Base-by-base conservation (phyloP, 2,113 vertebrate genomes). In the Eulemur macaco region DNA sequence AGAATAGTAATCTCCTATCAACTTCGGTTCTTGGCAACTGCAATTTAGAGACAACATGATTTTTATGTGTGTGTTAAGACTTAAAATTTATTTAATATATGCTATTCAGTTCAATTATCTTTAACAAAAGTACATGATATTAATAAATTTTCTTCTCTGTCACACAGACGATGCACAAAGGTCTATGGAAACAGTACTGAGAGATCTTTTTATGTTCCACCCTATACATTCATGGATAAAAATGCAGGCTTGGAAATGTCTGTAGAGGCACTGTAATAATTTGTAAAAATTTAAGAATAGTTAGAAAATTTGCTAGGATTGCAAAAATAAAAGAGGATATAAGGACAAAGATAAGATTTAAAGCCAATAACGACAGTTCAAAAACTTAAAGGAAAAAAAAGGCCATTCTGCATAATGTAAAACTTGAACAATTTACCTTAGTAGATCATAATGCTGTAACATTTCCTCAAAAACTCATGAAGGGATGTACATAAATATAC, bases 341-440 rank as follows among this genome's bases (percentile, higher is more conserved):
- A 73, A 80, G 42, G 58, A 91, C 9, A 78, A 85, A 85, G 74
- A 52, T 85, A 80, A 91, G 63, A 86, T 86, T 91, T 86, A 37
- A 54, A 66, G 60, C 31, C 34, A 37, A n/a, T 37, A 73, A 45
- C 5, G 37, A 18, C 6, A 80, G 23, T 13, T 86, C 27, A 74
- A 85, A 85, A 85, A 66, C 7, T 69, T 10, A 56, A 56, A 56
- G 54, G 54, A 56, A 20, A 45, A 73, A 66, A 86, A 76, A 56
- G 15, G 39, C 37, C 39, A 20, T n/a, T 66, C n/a, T 66, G 8
- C 58, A 34, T 84, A 68, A 93, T 54, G 64, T 45, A 93, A 89
- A 93, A 93, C 13, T 17, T 87, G 63, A 87, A 87, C 39, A 80
- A 50, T 56, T 21, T 56, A 77, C 31, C 69, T 85, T n/a, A 69